Evolutionary conservation across 2,888 invertebrate species (phyloP).

Genomic region (Phaonia tiefii): DNA sequence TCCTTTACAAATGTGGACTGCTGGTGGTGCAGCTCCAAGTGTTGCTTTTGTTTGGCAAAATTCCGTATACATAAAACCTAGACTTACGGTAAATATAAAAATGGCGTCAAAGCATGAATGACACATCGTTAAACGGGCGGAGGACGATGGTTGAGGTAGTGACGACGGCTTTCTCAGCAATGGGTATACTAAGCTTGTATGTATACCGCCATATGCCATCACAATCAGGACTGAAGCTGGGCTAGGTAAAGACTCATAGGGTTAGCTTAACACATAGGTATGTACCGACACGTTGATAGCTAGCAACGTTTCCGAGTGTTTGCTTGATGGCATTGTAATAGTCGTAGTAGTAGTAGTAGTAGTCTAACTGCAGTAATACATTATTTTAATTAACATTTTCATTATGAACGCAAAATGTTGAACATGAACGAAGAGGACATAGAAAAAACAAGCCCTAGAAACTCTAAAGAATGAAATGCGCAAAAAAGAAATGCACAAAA

Average conservation of each 20-base stretch:
- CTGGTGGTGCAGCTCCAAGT: conserved; percentile 6
- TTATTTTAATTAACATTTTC: conserved; percentile 78
- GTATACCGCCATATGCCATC: conserved; percentile 49
- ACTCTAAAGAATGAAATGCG: conserved; percentile 2
- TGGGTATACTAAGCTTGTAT: conserved; percentile 49
- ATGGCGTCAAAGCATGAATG: conserved; percentile 77
- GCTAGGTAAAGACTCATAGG: neutral
- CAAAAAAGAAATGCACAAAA: conserved; percentile 25
- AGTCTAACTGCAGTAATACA: conserved; percentile 72
- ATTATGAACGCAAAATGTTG: conserved; percentile 63
- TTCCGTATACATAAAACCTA: conserved; percentile 53
- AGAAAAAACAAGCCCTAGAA: neutral
- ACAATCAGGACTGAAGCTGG: neutral
- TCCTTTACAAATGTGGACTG: conserved; percentile 25
- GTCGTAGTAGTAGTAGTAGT: no score
- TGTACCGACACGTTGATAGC: neutral
- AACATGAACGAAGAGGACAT: neutral
- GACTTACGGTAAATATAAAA: conserved; percentile 73
- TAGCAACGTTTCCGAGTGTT: neutral
- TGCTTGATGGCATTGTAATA: conserved; percentile 37
- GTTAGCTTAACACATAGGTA: neutral
- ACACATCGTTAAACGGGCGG: conserved; percentile 66
- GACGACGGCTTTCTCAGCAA: neutral
- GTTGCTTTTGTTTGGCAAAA: conserved; percentile 16
- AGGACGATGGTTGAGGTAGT: neutral